Evolutionary conservation across 2,113 vertebrate species (phyloP).

Genomic region (Marmota flaviventris): DNA sequence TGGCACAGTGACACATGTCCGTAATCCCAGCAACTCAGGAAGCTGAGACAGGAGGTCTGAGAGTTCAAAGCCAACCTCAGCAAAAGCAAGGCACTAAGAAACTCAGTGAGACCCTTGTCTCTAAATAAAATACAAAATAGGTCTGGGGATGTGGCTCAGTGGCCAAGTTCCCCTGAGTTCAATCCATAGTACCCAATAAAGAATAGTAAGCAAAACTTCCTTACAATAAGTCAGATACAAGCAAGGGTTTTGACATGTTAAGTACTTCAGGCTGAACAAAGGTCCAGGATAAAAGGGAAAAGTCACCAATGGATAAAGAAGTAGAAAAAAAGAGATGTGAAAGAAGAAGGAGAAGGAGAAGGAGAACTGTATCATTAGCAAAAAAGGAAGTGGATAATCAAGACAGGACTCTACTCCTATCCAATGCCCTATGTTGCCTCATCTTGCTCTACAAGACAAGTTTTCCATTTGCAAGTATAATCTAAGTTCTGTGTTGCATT

Average conservation of each 20-base stretch:
- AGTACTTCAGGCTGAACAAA: neutral
- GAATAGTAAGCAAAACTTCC: neutral
- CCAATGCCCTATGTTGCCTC: accelerated
- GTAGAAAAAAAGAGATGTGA: neutral
- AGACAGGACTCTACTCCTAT: neutral
- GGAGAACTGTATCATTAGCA: neutral
- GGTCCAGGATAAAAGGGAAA: neutral
- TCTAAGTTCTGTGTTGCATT: accelerated
- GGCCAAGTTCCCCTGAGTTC: no score
- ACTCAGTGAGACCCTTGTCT: no score
- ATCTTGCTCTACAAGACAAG: neutral
- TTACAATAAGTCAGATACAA: neutral
- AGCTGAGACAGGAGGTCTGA: no score
- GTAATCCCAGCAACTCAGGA: no score
- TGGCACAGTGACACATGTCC: no score
- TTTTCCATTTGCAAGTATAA: neutral
- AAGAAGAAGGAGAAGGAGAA: no score
- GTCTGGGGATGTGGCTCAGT: no score
- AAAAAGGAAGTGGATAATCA: neutral
- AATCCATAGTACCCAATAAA: no score
- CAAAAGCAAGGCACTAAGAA: no score
- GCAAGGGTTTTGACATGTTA: neutral
- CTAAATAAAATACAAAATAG: no score
- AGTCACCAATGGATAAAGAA: neutral
- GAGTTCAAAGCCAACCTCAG: no score